Conservation (phyloP, 1,140 invertebrate species). For the Mamestra configurata region DNA sequence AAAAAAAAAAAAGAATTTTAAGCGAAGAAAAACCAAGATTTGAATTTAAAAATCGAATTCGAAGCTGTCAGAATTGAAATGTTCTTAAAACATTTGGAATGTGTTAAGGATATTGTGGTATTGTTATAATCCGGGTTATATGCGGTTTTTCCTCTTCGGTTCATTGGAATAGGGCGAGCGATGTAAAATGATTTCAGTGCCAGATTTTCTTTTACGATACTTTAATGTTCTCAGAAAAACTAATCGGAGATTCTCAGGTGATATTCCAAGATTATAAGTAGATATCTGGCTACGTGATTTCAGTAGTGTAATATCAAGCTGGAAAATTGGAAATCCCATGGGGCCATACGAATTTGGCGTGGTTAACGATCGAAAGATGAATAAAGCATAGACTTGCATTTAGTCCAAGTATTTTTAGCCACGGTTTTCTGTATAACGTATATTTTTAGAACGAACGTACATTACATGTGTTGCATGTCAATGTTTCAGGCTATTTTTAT, state of each 20-base stretch:
- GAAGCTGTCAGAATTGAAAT: conserved; percentile 18
- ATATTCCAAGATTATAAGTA: neutral
- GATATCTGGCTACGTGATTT: neutral
- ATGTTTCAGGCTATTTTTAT: conserved; percentile 16
- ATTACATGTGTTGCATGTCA: conserved; percentile 34
- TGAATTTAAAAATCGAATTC: conserved; percentile 22
- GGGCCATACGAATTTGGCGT: neutral
- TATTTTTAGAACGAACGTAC: conserved; percentile 27
- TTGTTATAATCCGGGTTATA: conserved; percentile 23
- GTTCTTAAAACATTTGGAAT: conserved; percentile 7
- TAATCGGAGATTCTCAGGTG: neutral
- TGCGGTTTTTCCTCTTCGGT: conserved; percentile 54
- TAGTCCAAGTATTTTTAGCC: conserved; percentile 15
- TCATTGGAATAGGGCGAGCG: conserved; percentile 51
- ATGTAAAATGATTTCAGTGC: conserved; percentile 37
- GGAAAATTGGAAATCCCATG: neutral
- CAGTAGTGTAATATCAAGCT: neutral
- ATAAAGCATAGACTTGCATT: neutral
- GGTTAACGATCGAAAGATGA: neutral
- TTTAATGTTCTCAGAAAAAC: conserved; percentile 48
- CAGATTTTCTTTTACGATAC: conserved; percentile 44
- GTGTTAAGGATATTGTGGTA: neutral
- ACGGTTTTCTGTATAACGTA: neutral
- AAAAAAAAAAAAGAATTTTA: neutral
- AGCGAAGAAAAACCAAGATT: neutral